A percentile compares a stretch with the other conserved stretches of the same genome.
Conservation (phyloP, 2,113 vertebrate species). For the Sorex araneus region DNA sequence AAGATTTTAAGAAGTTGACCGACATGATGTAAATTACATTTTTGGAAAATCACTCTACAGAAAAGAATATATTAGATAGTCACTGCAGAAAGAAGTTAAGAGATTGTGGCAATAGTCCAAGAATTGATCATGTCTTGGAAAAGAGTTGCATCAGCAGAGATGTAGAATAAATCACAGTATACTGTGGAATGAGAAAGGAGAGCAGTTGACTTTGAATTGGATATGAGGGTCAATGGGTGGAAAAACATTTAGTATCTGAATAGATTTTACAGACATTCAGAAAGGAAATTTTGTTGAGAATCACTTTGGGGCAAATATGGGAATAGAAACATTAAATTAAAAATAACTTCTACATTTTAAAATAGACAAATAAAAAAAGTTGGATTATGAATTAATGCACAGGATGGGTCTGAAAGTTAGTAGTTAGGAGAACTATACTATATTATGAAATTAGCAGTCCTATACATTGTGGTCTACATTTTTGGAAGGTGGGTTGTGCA, state of each 20-base stretch:
- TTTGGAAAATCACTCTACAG: conserved; percentile 49
- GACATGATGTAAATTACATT: conserved; percentile 61
- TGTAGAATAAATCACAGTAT: background rate
- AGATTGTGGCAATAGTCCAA: conserved; percentile 20
- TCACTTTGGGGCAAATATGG: background rate
- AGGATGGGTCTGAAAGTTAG: background rate
- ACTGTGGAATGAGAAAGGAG: background rate
- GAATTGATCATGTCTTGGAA: conserved; percentile 9
- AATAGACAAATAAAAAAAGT: conserved; percentile 12
- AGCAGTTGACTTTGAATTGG: background rate
- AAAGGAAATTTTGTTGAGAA: background rate
- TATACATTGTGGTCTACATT: background rate
- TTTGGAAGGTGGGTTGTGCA: background rate
- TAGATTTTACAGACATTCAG: background rate
- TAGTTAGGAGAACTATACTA: no score
- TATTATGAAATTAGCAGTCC: no score
- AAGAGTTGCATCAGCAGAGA: background rate
- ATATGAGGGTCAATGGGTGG: background rate
- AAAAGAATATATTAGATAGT: conserved; percentile 41
- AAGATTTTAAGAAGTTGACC: conserved; percentile 62
- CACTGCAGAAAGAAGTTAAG: conserved; percentile 33
- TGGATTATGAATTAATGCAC: background rate
- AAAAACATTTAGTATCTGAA: background rate
- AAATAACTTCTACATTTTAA: background rate
- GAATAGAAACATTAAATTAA: conserved; percentile 20